Percentiles rank a stretch among this genome's conserved stretches.
Conservation (phyloP, 2,888 invertebrate genomes). For the Morinoia aosen region DNA sequence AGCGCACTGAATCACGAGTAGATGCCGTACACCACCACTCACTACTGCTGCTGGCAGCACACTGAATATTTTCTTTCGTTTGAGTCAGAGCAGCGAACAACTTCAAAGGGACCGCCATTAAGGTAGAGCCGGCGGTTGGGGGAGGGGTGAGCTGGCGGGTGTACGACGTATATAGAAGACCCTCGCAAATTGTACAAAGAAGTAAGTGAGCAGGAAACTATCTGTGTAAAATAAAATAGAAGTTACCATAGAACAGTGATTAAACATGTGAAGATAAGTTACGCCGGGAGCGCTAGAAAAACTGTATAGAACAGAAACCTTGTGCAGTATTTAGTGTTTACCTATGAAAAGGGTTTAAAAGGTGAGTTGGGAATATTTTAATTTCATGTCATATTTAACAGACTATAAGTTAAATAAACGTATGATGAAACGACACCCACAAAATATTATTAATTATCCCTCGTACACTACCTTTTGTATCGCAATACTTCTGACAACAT, state of each 20-base stretch:
- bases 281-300: too few species aligned
- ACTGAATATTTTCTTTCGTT: conserved; percentile 45
- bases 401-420: too few species aligned
- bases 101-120: conserved; percentile 53
- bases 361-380: too few species aligned
- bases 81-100: conserved; percentile 29
- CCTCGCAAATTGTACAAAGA: conserved; percentile 17
- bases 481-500: too few species aligned
- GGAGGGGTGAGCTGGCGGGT: background rate
- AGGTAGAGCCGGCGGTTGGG: conserved; percentile 34
- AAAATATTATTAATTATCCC: too few species aligned
- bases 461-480: too few species aligned
- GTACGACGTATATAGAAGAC: conserved; percentile 20
- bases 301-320: too few species aligned
- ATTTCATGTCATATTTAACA: too few species aligned
- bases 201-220: background rate
- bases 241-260: background rate
- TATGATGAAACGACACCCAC: too few species aligned
- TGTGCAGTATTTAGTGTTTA: too few species aligned
- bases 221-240: background rate
- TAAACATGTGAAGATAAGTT: background rate
- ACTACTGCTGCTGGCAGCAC: conserved; percentile 48
- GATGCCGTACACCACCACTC: conserved; percentile 14
- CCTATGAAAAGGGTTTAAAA: too few species aligned
- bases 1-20: conserved; percentile 11